Base-by-base conservation (phyloP, 2,113 vertebrate species). In the Chionodraco myersi region DNA sequence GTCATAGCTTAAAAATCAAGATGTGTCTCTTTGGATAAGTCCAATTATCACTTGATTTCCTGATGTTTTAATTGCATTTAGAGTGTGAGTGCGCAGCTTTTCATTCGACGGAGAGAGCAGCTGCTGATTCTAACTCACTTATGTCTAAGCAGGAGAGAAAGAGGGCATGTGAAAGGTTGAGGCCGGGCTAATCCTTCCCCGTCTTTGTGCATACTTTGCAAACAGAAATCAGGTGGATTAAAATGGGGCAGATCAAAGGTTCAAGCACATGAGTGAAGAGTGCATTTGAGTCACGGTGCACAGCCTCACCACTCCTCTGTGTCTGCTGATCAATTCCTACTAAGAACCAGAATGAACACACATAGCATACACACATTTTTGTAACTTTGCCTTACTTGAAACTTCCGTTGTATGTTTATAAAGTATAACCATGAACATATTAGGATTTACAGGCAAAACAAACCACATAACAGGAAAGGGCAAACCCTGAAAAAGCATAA, bases 71-170 rank as follows among this genome's bases (percentile, higher is more conserved):
- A 44, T n/a, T 12, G 48, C 4, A 10, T 68, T 8, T 30, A 8
- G 18, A 16, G 26, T 21, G 49, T 21, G 49, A 56, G 21, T 30
- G 41, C 36, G 13, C 41, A 23, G 48, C 59, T 7, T 49, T 53
- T 76, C 60, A 63, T 23, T n/a, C n/a, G 10, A 58, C 15, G 0
- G 34, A 66, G 6, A 58, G 4, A 61, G 72, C 57, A 54, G 80
- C 75, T 68, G 82, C 61, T 72, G 65, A 79, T 69, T 34, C 60
- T 74, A 83, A 81, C 80, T 81, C 52, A 71, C 74, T 85, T 82
- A 88, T 6, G 57, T 6, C 60, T 77, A 51, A 64, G 72, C 56
- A 57, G 62, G 8, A 41, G 21, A 48, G 21, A n/a, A 10, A 5
- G 13, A 56, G 58, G 0, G 16, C 36, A 7, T 41, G 36, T 41